phyloP scores from a whole-genome alignment of 2,113 vertebrate species.

The Callipepla squamata region DNA sequence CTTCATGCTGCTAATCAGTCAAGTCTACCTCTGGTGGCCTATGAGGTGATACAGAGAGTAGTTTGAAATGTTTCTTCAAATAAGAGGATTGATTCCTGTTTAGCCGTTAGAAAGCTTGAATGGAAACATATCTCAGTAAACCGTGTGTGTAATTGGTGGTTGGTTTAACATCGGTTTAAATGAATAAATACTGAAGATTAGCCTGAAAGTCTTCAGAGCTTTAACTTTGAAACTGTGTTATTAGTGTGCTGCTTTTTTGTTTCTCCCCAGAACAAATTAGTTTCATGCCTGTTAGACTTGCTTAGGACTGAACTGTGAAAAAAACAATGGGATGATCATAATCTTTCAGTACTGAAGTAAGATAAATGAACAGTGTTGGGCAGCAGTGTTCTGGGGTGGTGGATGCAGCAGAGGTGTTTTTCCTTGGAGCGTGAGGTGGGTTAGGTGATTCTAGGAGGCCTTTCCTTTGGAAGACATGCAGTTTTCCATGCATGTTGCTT shows the following conservation, averaged over 20 bases:
- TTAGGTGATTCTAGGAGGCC: background rate
- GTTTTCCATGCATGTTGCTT: background rate
- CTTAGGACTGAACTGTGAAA: background rate
- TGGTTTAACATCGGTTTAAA: background rate
- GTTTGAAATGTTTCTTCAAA: background rate
- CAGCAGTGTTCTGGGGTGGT: background rate
- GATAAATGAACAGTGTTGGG: background rate
- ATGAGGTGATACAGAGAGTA: background rate
- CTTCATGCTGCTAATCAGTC: background rate
- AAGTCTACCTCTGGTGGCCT: background rate
- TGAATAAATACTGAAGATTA: background rate
- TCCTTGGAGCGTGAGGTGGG: background rate
- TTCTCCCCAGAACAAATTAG: background rate
- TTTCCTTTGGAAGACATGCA: background rate
- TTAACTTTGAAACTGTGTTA: background rate
- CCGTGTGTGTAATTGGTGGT: background rate
- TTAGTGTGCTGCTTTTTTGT: background rate
- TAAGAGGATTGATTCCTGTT: background rate
- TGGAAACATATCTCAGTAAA: background rate
- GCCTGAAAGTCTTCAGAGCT: background rate
- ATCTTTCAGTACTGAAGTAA: background rate
- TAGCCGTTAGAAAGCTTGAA: background rate
- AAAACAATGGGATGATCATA: background rate
- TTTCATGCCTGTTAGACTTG: background rate
- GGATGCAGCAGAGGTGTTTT: background rate